Base-by-base conservation (phyloP, 1,140 invertebrate genomes). In the Conus ventricosus region DNA sequence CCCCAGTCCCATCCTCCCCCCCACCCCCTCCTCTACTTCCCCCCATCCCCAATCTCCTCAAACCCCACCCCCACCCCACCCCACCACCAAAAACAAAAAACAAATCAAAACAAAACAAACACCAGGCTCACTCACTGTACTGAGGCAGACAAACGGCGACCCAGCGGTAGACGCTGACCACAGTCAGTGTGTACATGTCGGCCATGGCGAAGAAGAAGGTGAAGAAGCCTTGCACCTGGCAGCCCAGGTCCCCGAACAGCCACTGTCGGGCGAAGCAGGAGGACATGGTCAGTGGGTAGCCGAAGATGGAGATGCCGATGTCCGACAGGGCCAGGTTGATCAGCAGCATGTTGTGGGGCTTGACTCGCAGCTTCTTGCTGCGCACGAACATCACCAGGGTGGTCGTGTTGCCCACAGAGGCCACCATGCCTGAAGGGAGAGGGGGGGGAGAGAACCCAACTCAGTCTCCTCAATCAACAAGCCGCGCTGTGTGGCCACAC, bases 321-420 rank as follows among this genome's bases (percentile, higher is more conserved):
- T 94, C 93, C 1, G 93, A 91, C 15, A 92, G 60, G 11, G 93
- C 92, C 82, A 95, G 85, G 87, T 90, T 89, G 57, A 91, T 54
- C 1, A 92, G 11, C 55, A 92, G 80, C 51, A 89, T 71, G 82
- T 88, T 89, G 88, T 92, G 89, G 6, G 91, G 89, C 54, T 89
- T 89, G 20, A 82, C 85, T 7, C 91, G 87, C 39, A 91, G 27
- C 67, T 89, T 83, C 76, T 82, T 76, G 71, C 88, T 88, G 54
- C 88, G 78, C 55, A 87, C 83, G 6, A 91, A 78, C n/a, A 91
- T 76, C 23, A 89, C 17, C 10, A 90, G 80, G 5, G 90, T 88
- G 20, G 89, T 76, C 11, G n/a, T 82, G 85, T 91, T 91, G 5
- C 91, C 91, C 17, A 83, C 71, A 25, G 85, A 87, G 17, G 88